phyloP scores from a whole-genome alignment of 2,888 invertebrate species.

The Coleophora deauratella region DNA sequence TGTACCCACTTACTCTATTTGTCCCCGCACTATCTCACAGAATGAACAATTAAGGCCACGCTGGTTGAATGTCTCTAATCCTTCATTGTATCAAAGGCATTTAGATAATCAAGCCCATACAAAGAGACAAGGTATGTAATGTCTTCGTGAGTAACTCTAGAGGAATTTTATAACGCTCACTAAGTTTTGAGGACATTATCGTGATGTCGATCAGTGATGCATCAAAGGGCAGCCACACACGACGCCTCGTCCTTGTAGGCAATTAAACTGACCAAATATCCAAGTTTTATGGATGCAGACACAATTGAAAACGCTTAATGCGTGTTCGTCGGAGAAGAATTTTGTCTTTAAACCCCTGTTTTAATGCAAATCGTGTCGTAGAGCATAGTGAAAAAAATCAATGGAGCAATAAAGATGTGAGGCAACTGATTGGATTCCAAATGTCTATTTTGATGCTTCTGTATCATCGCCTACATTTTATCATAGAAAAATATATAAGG shows the following conservation, averaged over 20 bases:
- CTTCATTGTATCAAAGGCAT: conserved; percentile 47
- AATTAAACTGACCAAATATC: conserved; percentile 49
- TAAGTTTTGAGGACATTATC: conserved; percentile 56
- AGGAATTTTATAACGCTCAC: conserved; percentile 58
- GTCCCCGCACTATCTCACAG: conserved; percentile 15
- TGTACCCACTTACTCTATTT: conserved; percentile 24
- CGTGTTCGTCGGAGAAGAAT: conserved; percentile 17
- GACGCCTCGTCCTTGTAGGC: conserved; percentile 47
- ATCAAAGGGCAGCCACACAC: conserved; percentile 61
- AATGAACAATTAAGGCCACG: conserved; percentile 48
- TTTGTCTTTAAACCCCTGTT: conserved; percentile 16
- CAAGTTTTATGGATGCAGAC: conserved; percentile 25
- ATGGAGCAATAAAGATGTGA: too few relatives aligned
- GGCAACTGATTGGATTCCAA: too few relatives aligned
- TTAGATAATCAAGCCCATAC: conserved; percentile 54
- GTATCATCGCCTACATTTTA: too few relatives aligned
- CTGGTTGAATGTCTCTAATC: conserved; percentile 32
- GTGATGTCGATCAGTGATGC: conserved; percentile 55
- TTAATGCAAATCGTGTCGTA: neutral
- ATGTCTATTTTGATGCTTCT: too few relatives aligned
- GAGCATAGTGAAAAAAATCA: too few relatives aligned
- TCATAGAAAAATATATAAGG: too few relatives aligned
- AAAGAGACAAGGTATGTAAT: conserved; percentile 35
- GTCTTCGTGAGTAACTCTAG: conserved; percentile 53
- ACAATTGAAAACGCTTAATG: conserved; percentile 10